phyloP scores from a whole-genome alignment of 1,140 invertebrate species.

The Carcinoscorpius rotundicauda region DNA sequence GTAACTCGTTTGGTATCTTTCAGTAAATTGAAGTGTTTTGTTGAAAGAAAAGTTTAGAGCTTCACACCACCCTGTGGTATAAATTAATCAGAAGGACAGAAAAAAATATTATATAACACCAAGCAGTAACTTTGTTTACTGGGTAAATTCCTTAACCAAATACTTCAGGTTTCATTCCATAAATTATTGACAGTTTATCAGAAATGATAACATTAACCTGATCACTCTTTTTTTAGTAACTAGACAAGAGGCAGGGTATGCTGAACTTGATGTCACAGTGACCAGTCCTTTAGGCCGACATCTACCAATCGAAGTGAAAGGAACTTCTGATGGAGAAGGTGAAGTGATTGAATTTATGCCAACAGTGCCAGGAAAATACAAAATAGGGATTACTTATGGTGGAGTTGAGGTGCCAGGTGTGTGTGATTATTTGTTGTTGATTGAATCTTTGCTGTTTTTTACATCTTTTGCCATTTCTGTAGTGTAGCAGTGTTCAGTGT shows the following conservation, averaged over 20 bases:
- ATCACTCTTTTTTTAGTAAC: constrained; percentile 48
- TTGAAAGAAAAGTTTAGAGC: too few relatives aligned
- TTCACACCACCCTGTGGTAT: too few relatives aligned
- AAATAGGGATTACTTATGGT: constrained; percentile 76
- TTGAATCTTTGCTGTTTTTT: too few relatives aligned
- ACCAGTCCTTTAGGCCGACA: constrained; percentile 74
- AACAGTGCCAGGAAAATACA: constrained; percentile 73
- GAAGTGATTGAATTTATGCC: constrained; percentile 73
- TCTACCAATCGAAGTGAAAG: constrained; percentile 63
- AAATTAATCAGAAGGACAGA: too few relatives aligned
- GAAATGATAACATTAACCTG: too few relatives aligned
- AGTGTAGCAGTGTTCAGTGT: neutral
- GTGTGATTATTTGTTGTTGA: too few relatives aligned
- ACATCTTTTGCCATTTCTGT: too few relatives aligned
- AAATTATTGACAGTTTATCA: neutral
- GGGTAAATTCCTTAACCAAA: neutral
- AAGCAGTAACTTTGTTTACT: neutral
- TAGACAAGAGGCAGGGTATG: constrained; percentile 70
- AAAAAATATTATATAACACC: too few relatives aligned
- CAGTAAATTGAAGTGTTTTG: too few relatives aligned
- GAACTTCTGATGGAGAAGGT: constrained; percentile 51
- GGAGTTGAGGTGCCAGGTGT: constrained; percentile 47
- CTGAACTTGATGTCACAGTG: constrained; percentile 77
- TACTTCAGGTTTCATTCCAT: constrained; percentile 3
- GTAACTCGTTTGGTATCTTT: too few relatives aligned